Conservation (phyloP, 2,888 invertebrate species). For the Syritta pipiens region DNA sequence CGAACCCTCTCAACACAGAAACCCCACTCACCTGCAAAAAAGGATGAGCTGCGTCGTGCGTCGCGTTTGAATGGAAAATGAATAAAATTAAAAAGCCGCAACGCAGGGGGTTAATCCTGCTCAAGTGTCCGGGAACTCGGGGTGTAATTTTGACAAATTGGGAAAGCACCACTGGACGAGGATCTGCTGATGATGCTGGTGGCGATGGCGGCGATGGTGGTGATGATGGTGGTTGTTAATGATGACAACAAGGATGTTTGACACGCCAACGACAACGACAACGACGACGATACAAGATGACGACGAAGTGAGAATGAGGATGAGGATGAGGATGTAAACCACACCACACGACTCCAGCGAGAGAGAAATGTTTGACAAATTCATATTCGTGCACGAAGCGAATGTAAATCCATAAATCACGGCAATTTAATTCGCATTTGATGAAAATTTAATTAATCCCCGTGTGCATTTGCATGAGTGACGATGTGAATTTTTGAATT, state of each 20-base stretch:
- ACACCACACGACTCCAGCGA: background rate
- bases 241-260: constrained; percentile 59
- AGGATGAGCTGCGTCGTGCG: constrained; percentile 1
- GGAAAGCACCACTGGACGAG: too few relatives aligned
- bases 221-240: constrained; percentile 60
- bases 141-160: constrained; percentile 65
- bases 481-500: constrained; percentile 53
- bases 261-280: constrained; percentile 43
- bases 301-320: background rate
- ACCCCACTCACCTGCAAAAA: constrained; percentile 49
- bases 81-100: constrained; percentile 70
- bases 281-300: constrained; percentile 13
- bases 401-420: constrained; percentile 69
- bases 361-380: constrained; percentile 55
- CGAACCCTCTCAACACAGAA: too few relatives aligned
- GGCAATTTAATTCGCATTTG: constrained; percentile 70
- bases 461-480: constrained; percentile 66
- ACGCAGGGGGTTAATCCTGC: constrained; percentile 71
- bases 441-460: constrained; percentile 69
- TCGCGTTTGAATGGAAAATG: constrained; percentile 43
- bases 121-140: constrained; percentile 59
- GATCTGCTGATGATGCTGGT: constrained; percentile 22
- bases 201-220: background rate
- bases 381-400: constrained; percentile 60
- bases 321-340: background rate